Conservation (phyloP, 1,140 invertebrate genomes). For the Trichogramma pretiosum region DNA sequence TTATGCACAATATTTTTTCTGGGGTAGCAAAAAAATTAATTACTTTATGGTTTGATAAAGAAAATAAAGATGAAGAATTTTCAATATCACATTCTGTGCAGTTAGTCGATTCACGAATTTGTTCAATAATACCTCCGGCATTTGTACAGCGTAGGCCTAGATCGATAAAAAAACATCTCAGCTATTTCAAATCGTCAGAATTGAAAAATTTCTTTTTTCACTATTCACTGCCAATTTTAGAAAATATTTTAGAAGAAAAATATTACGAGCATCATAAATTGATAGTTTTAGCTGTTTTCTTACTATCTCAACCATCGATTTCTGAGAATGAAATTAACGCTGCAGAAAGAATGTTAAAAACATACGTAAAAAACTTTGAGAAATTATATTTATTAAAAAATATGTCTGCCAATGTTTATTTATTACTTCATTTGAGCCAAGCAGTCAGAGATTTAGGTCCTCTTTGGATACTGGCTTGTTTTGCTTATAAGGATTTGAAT, state of each 20-base stretch:
- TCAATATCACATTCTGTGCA: conserved; percentile 10
- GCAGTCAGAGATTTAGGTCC: not conserved
- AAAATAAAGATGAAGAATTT: conserved; percentile 1
- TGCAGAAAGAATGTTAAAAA: not conserved
- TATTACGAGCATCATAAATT: conserved; percentile 14
- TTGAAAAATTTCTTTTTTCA: conserved; percentile 17
- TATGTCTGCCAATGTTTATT: not conserved
- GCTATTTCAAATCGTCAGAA: conserved; percentile 18
- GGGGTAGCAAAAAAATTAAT: conserved; percentile 16
- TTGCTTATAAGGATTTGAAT: conserved; percentile 7
- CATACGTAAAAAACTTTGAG: not conserved
- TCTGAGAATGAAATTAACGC: not conserved
- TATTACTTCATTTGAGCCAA: not conserved
- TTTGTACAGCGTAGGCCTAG: conserved; percentile 12
- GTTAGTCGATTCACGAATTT: no score
- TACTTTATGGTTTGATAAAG: conserved; percentile 16
- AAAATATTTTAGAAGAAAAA: conserved; percentile 4
- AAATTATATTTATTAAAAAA: not conserved
- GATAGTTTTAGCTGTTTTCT: conserved; percentile 6
- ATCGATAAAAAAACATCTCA: conserved; percentile 9
- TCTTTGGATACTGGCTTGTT: not conserved
- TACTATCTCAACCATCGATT: conserved; percentile 10
- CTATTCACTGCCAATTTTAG: conserved; percentile 16
- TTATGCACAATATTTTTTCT: conserved; percentile 12
- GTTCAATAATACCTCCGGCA: conserved; percentile 15